These are phyloP conservation scores for Spodoptera frugiperda DNA, from an alignment of 1,140 invertebrate species.

Conservation along the genomic window DNA sequence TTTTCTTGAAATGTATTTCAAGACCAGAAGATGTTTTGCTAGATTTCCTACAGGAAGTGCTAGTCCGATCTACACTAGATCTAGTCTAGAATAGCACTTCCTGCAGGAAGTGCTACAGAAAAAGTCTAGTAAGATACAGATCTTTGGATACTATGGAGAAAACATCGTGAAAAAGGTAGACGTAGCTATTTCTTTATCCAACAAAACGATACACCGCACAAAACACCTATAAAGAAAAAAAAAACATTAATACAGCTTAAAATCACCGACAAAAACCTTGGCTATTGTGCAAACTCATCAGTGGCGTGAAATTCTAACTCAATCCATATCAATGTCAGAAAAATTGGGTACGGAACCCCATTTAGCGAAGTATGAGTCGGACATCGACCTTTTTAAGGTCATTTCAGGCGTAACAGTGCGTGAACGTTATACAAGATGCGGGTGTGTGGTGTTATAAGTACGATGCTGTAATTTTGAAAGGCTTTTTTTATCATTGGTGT, in stretches of 20 bases:
- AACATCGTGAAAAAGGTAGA: too few relatives aligned
- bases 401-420: constrained; percentile 13
- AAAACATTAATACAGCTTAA: constrained; percentile 4
- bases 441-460: constrained; percentile 1
- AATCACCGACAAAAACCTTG: constrained; percentile 12
- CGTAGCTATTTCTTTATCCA: neutral
- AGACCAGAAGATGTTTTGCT: too few relatives aligned
- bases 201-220: neutral
- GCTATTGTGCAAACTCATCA: constrained; percentile 29
- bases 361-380: constrained; percentile 15
- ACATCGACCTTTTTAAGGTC: constrained; percentile 20
- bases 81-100: too few relatives aligned
- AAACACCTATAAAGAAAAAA: neutral
- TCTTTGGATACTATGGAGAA: too few relatives aligned
- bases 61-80: too few relatives aligned
- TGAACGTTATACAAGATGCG: neutral
- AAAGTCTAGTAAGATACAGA: too few relatives aligned
- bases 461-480: constrained; percentile 3
- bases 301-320: constrained; percentile 24
- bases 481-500: neutral
- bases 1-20: too few relatives aligned
- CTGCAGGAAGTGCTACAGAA: too few relatives aligned
- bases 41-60: too few relatives aligned
- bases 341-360: constrained; percentile 23
- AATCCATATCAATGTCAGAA: constrained; percentile 33